Evolutionary conservation across 2,797 vertebrate genomes (phyloP).

Genomic region (Oryzias sinensis): DNA sequence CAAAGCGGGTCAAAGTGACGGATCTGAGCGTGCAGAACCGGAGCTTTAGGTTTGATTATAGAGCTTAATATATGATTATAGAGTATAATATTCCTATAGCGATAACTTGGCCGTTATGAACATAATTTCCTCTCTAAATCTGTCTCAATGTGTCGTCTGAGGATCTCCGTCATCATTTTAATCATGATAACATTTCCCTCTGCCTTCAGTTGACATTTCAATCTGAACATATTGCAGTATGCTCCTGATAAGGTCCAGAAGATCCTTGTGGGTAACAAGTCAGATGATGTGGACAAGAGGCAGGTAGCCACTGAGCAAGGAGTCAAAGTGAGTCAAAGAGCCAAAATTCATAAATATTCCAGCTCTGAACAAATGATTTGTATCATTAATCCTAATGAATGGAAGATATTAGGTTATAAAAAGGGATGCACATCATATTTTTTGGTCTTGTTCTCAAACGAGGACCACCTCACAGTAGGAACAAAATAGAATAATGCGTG

Average conservation of each 20-base stretch:
- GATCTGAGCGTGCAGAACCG: neutral
- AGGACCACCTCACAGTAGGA: no score
- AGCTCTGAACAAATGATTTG: no score
- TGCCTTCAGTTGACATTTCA: conserved; percentile 36
- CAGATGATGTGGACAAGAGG: conserved; percentile 91
- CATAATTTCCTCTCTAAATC: conserved; percentile 50
- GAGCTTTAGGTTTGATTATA: conserved; percentile 1
- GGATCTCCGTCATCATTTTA: conserved; percentile 44
- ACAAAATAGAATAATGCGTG: no score
- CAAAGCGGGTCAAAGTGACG: conserved; percentile 21
- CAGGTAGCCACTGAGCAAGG: conserved; percentile 95
- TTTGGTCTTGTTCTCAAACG: no score
- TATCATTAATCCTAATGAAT: no score
- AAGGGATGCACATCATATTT: no score
- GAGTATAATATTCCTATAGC: conserved; percentile 20
- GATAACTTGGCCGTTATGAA: conserved; percentile 45
- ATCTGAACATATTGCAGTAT: conserved; percentile 75
- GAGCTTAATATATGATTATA: no score
- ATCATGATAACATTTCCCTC: conserved; percentile 54
- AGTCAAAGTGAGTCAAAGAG: conserved; percentile 81
- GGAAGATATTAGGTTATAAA: no score
- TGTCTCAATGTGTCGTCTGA: conserved; percentile 34
- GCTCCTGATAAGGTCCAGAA: conserved; percentile 94
- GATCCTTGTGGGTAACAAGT: conserved; percentile 95
- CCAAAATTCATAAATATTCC: no score